phyloP scores from a whole-genome alignment of 2,888 invertebrate species.

The Blastobasis adustella region DNA sequence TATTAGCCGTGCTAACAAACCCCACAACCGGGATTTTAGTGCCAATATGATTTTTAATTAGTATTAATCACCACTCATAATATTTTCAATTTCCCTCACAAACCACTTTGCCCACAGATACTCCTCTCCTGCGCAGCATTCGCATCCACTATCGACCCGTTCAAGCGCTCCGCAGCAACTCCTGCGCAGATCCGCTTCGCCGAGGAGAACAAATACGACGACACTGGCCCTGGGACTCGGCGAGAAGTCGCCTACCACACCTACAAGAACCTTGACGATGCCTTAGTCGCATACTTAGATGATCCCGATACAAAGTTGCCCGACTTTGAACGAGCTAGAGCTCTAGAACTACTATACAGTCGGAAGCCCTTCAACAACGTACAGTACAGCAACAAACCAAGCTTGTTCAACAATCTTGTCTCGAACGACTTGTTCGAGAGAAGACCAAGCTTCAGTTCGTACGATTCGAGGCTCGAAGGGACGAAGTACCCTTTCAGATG shows the following conservation, averaged over 20 bases:
- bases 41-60: no score
- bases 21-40: no score
- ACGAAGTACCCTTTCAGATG: no score
- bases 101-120: background rate
- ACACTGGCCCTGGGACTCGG: conserved; percentile 62
- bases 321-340: conserved; percentile 38
- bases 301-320: conserved; percentile 61
- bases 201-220: conserved; percentile 59
- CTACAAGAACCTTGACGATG: conserved; percentile 50
- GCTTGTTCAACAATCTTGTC: no score
- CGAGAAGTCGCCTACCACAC: conserved; percentile 50
- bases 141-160: background rate
- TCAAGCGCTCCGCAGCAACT: conserved; percentile 42
- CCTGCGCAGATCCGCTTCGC: conserved; percentile 57
- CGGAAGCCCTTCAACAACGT: background rate
- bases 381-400: background rate
- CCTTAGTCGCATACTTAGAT: conserved; percentile 45
- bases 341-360: conserved; percentile 25
- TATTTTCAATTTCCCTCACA: background rate
- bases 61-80: no score
- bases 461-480: no score
- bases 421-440: no score
- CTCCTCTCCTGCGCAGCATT: background rate
- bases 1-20: no score
- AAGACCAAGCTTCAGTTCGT: no score